Percentiles rank a stretch among this genome's conserved stretches.
Evolutionary conservation across 2,888 invertebrate species (phyloP).

Genomic region (Erynnis tages): DNA sequence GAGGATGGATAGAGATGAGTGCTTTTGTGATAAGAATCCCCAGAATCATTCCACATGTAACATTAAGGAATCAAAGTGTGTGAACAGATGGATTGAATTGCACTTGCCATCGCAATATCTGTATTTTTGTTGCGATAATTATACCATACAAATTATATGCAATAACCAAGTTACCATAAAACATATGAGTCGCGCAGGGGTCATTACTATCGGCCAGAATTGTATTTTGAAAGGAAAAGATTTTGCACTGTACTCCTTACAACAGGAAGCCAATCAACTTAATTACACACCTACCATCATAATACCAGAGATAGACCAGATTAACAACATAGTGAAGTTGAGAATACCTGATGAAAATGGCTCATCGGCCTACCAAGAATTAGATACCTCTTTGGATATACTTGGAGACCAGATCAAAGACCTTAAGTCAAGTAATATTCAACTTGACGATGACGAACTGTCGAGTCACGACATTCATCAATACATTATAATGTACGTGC

Average conservation of each 20-base stretch:
- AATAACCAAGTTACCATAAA: slow-evolving; percentile 8
- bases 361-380: neutral
- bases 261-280: slow-evolving; percentile 13
- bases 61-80: neutral
- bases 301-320: slow-evolving; percentile 14
- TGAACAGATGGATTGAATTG: neutral
- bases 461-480: neutral
- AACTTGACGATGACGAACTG: neutral
- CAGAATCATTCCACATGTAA: neutral
- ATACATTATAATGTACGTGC: neutral
- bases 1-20: neutral
- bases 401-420: neutral
- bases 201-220: slow-evolving; percentile 9
- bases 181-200: slow-evolving; percentile 6
- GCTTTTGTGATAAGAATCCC: neutral
- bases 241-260: slow-evolving; percentile 19
- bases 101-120: slow-evolving; percentile 9
- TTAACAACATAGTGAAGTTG: slow-evolving; percentile 13
- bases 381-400: neutral
- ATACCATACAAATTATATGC: slow-evolving; percentile 20
- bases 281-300: slow-evolving; percentile 4
- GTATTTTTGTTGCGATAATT: slow-evolving; percentile 21
- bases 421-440: neutral
- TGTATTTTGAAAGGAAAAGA: slow-evolving; percentile 24
- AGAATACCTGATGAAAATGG: slow-evolving; percentile 1